Evolutionary conservation across 2,113 vertebrate genomes (phyloP), one percentile per base, ranked within the genome.

Genomic region (Mixornis gularis): DNA sequence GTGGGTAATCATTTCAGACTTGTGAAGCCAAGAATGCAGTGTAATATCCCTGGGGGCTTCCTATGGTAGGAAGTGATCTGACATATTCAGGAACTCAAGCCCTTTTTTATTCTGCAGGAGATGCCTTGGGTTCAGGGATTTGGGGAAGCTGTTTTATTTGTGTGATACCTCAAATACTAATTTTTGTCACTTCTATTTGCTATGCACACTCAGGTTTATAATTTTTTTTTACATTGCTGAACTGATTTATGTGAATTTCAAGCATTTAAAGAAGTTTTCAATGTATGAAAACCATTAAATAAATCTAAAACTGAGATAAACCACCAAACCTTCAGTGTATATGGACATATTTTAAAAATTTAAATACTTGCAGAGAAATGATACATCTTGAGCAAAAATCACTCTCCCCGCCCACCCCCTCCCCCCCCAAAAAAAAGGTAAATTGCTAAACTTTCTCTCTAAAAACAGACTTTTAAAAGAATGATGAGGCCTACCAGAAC

Each of bases 1-100:
- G 36, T 41, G 18, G 89, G 6, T 62, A 83, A 73, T 65, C 12
- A 30, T 87, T 85, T 87, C 77, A 73, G 62, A 92, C 48, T 66
- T 68, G 16, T 38, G 53, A 91, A 76, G 58, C 58, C 66, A 82
- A 41, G 38, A 72, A 38, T 58, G 59, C 8, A 7, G 46, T 63
- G 6, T 49, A 71, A 73, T 29, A 63, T 36, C 25, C 12, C 27
- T 12, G 13, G 4, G 55, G 13, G 5, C 51, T 82, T 90, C 26
- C 46, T 87, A 6, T 1, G 5, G 18, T 17, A 51, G n/a, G 41
- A 87, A 40, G 8, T 32, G 10, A 66, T 65, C 53, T 65, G 41
- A n/a, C 14, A 40, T 13, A 79, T 27, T 38, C 26, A 29, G 55
- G 41, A 63, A 7, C 17, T 77, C 21, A 64, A 34, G 12, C 11